These are phyloP conservation scores for Oenanthe oenanthe DNA, from an alignment of 2,113 vertebrate species.

Conservation along the genomic window DNA sequence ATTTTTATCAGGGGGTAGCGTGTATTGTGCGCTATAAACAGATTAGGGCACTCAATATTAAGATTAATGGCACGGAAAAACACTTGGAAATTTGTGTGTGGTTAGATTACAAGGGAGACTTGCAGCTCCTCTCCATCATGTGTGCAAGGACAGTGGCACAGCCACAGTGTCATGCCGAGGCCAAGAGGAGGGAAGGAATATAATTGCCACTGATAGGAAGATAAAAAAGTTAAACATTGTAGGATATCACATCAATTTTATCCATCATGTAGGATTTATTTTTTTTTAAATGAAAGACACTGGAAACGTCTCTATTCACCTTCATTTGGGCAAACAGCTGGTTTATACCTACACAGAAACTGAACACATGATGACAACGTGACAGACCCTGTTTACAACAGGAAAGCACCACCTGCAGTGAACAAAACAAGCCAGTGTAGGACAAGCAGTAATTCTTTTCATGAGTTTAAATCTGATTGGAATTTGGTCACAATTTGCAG, in stretches of 20 bases:
- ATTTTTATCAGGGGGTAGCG: conserved; percentile 38
- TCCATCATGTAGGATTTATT: not conserved
- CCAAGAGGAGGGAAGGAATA: not conserved
- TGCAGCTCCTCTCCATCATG: not conserved
- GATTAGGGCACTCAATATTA: conserved; percentile 46
- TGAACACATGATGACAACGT: not conserved
- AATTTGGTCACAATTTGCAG: conserved; percentile 6
- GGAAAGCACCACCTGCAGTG: not conserved
- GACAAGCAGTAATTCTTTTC: conserved; percentile 32
- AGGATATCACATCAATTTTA: not conserved
- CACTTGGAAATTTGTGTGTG: conserved; percentile 9
- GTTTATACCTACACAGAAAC: not conserved
- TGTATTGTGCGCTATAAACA: conserved; percentile 49
- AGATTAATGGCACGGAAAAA: conserved; percentile 64
- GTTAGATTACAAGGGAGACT: conserved; percentile 18
- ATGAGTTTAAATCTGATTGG: conserved; percentile 23
- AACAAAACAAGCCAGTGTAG: conserved; percentile 31
- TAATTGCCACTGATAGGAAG: not conserved
- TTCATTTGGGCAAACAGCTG: not conserved
- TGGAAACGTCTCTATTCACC: not conserved
- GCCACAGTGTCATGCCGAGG: rapidly evolving
- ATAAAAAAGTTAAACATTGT: not conserved
- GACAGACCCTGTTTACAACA: not conserved
- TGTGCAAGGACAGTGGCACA: not conserved
- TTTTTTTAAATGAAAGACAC: not conserved